Evolutionary conservation across 2,797 vertebrate species (phyloP), one percentile per base, ranked within the genome.

Genomic region (Pangasius mekongensis): DNA sequence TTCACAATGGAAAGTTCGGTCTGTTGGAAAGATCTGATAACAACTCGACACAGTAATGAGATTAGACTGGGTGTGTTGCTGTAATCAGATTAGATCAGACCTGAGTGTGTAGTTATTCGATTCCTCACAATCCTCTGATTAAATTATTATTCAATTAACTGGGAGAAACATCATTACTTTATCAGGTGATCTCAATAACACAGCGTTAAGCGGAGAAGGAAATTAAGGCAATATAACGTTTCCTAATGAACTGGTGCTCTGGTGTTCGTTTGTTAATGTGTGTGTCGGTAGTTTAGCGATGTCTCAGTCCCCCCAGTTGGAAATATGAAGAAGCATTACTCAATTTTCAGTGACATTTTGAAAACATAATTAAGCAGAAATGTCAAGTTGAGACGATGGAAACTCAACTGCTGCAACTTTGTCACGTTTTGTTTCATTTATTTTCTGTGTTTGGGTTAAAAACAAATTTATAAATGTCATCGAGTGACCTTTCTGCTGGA

Each of bases 321-420:
- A 64, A n/a, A n/a, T 0, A 13, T 83, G 58, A 83, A 43, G 80
- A 43, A 64, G 80, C 58, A 43, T 62, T 62, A 14, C 36, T 83
- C 13, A 6, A 14, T 81, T 81, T 81, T 81, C 56, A 0, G 58
- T 83, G 80, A 83, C 80, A 83, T 83, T 83, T 83, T 83, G 27
- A 64, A 82, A 62, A 83, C 80, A 83, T 83, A 24, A 83, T 64
- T 83, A 43, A 43, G 58, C 80, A 83, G 80, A 83, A 83, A 83
- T 83, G 58, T 64, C 80, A 83, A n/a, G 74, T 81, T 69, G 78
- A 47, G 39, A 39, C 1, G 56, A 62, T 83, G 24, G n/a, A 24
- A 60, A 81, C 20, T 60, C 78, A 36, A 60, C 80, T 33, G 24
- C 56, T 18, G 56, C 36, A 64, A 43, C 58, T 43, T 62, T 60